These are phyloP conservation scores for Archaeoteleia sp. DNA, from an alignment of 2,888 invertebrate genomes.

Conservation along the genomic window DNA sequence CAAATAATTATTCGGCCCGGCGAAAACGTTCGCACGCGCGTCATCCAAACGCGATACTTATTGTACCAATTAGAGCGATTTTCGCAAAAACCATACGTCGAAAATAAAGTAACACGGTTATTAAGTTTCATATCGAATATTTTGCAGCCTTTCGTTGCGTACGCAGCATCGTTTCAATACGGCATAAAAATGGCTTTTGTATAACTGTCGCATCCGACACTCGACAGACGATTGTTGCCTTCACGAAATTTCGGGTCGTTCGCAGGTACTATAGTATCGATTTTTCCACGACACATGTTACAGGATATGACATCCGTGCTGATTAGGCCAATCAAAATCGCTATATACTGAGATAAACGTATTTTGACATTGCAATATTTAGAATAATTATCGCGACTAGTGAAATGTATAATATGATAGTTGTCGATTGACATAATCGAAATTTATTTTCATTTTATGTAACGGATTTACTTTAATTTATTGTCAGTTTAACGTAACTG, in stretches of 20 bases:
- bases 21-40: not conserved
- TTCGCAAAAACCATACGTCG: slow-evolving; percentile 10
- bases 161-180: slow-evolving; percentile 10
- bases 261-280: slow-evolving; percentile 8
- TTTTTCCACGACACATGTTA: slow-evolving; percentile 8
- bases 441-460: too few species aligned
- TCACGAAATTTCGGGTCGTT: slow-evolving; percentile 21
- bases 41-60: slow-evolving; percentile 1
- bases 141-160: slow-evolving; percentile 9
- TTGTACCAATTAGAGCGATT: slow-evolving; percentile 8
- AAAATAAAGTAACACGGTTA: slow-evolving; percentile 13
- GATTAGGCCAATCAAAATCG: slow-evolving; percentile 12
- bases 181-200: slow-evolving; percentile 4
- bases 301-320: slow-evolving; percentile 4
- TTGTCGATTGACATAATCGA: too few species aligned
- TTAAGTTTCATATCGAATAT: slow-evolving; percentile 5
- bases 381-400: too few species aligned
- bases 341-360: too few species aligned
- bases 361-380: too few species aligned
- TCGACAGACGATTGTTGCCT: slow-evolving; percentile 23
- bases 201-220: slow-evolving; percentile 15
- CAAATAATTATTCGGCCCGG: slow-evolving; percentile 2
- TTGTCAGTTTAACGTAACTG: too few species aligned
- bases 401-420: too few species aligned
- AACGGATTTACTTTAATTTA: too few species aligned